A percentile compares a stretch with the other conserved stretches of the same genome.
Evolutionary conservation across 2,888 invertebrate genomes (phyloP).

Genomic region (Latrodectus elegans): DNA sequence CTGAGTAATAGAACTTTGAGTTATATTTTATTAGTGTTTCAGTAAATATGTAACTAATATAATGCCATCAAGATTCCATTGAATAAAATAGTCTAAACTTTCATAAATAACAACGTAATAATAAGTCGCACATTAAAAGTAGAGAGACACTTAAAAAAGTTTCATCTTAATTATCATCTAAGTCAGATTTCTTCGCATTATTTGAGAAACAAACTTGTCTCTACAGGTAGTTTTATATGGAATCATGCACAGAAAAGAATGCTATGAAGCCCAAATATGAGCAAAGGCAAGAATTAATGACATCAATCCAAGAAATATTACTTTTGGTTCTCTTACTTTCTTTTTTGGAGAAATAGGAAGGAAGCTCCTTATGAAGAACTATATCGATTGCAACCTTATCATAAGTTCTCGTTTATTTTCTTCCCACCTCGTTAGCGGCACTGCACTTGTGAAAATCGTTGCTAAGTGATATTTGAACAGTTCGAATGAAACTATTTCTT

Average conservation of each 20-base stretch:
- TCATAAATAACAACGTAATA: too few species aligned
- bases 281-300: conserved; percentile 45
- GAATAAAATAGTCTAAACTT: too few species aligned
- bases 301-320: conserved; percentile 32
- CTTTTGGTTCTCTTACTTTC: conserved; percentile 24
- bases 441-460: conserved; percentile 14
- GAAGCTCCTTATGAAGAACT: conserved; percentile 42
- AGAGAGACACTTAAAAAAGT: too few species aligned
- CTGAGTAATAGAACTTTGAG: too few species aligned
- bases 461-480: too few species aligned
- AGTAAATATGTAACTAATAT: too few species aligned
- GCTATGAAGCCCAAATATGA: conserved; percentile 22
- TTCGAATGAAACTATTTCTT: too few species aligned
- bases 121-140: too few species aligned
- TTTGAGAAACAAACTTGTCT: background rate
- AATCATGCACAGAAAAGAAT: conserved; percentile 20
- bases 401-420: conserved; percentile 13
- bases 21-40: too few species aligned
- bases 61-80: too few species aligned
- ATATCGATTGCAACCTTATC: conserved; percentile 34
- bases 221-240: conserved; percentile 46
- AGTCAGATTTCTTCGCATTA: too few species aligned
- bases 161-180: too few species aligned
- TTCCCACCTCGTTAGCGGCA: conserved; percentile 13
- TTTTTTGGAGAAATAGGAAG: conserved; percentile 14